Evolutionary conservation across 2,888 invertebrate genomes (phyloP), one percentile per base, ranked within the genome.

Genomic region (Pemphredon lugubris): DNA sequence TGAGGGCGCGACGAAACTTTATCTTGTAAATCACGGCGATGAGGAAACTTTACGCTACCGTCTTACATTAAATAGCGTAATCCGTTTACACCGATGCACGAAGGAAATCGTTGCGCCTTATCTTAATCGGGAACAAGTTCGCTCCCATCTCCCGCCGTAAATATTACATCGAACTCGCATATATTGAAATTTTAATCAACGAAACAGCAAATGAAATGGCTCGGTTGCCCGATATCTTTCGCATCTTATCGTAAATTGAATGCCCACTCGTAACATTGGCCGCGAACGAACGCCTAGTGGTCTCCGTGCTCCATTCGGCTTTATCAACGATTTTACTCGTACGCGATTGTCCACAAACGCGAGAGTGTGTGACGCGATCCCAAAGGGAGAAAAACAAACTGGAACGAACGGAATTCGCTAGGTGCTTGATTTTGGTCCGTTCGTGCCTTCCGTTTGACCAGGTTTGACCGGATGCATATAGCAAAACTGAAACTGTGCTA

Each of bases 31-130:
- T 60, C 23, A 32, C 21, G 21, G 18, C 67, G 67, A 67, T 67
- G 59, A 67, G 59, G 50, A 67, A 59, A 59, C 13, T 69, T 47
- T 53, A 9, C 9, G 21, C 48, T 63, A 14, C 6, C 40, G 34
- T 20, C 14, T 59, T 16, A 23, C 30, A n/a, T 14, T 16, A 23
- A n/a, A n/a, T 14, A 5, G 14, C 11, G 14, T 30, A n/a, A 48
- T 48, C 16, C 30, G 30, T 13, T 30, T 34, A 34, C 34, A 1
- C n/a, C n/a, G 34, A n/a, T 1, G 32, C 23, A 42, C 18, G 32
- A 4, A 16, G 32, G 13, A 13, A 6, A 57, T 34, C 34, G 42
- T 1, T 7, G 7, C 7, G 26, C 7, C 26, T 26, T 26, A 34
- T 34, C 9, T 34, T 34, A 34, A 4, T 7, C 34, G 9, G 7